Evolutionary conservation across 1,140 invertebrate species (phyloP), one percentile per base, ranked within the genome.

Genomic region (Aleiodes sp.): DNA sequence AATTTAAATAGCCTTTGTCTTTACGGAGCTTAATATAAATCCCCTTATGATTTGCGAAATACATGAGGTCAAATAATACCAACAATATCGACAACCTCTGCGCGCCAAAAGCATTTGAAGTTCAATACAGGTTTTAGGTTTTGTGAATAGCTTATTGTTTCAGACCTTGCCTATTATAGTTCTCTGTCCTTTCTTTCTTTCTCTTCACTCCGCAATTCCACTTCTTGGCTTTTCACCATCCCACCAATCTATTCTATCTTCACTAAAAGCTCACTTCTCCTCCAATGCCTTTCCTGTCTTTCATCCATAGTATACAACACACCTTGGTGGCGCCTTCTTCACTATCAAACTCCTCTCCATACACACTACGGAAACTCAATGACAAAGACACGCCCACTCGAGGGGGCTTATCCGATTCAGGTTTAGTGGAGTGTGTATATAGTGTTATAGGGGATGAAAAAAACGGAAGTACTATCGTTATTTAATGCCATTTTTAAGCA

Each of bases 221-320:
- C 46, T 21, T 52, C 39, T 41, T 52, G 26, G 46, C 46, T 52
- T 52, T 52, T 52, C 46, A 52, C 16, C 21, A 52, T n/a, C n/a
- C 46, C 46, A 43, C 39, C 46, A 24, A 52, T 52, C 46, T 52
- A 52, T 52, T 52, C 46, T 52, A 10, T 52, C 46, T 52, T 52
- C 26, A 52, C 46, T 52, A 52, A 52, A 52, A 52, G 46, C 46
- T 16, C 46, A 6, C 19, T n/a, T n/a, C n/a, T n/a, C 21, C 46
- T 52, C 12, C 46, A 21, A 52, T 52, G 46, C 21, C n/a, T 43
- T 43, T 43, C 14, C 39, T 52, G 46, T 52, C 46, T 52, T 24
- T 52, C 21, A 21, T 24, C 21, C 16, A 0, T 21, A 52, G 16
- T 6, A 52, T 24, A 4, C 12, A 52, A 21, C 46, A n/a, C n/a